Base-by-base conservation (phyloP, 2,888 invertebrate species). In the Zootermopsis nevadensis region DNA sequence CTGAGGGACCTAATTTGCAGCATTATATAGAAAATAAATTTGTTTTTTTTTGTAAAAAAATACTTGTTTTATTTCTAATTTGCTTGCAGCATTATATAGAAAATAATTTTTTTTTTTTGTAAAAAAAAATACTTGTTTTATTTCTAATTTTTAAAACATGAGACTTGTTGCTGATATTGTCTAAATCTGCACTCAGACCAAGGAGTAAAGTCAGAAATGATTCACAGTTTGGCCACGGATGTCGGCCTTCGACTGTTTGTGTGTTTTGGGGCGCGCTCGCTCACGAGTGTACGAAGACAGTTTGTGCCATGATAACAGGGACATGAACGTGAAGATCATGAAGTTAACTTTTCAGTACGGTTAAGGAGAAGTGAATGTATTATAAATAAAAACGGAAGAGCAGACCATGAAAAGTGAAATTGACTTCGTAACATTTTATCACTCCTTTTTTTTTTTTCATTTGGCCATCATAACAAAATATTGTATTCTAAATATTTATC, bases 401-500 rank as follows among this genome's bases (percentile, higher is more conserved):
- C 60, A 69, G 19, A 22, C 69, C 69, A 69, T 69, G 30, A 69
- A 33, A 67, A 31, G 3, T 1, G 8, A 15, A n/a, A 10, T 60
- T 10, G n/a, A 2, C 60, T 60, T 60, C 10, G 27, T 60, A 60
- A 60, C n/a, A n/a, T 60, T 60, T 60, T 60, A 1, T 60, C n/a
- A 48, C 15, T 12, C 48, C 48, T 27, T 27, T 6, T 8, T 60
- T 60, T 27, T 60, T 53, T 69, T 31, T 33, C 22, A 30, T 69
- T 69, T 22, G 33, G 69, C 69, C 69, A 69, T 69, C 22, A 33
- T 69, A 69, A 31, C 69, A n/a, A 6, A 60, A 69, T 19, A 33
- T 33, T 69, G 33, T 69, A 69, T 69, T 6, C 60, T 60, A 60
- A 60, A 60, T 69, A 69, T 33, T 69, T 69, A 69, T 69, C 69